These are phyloP conservation scores for Luidia sarsii DNA, from an alignment of 53 echinoderm and acorn worm genomes.

Conservation along the genomic window DNA sequence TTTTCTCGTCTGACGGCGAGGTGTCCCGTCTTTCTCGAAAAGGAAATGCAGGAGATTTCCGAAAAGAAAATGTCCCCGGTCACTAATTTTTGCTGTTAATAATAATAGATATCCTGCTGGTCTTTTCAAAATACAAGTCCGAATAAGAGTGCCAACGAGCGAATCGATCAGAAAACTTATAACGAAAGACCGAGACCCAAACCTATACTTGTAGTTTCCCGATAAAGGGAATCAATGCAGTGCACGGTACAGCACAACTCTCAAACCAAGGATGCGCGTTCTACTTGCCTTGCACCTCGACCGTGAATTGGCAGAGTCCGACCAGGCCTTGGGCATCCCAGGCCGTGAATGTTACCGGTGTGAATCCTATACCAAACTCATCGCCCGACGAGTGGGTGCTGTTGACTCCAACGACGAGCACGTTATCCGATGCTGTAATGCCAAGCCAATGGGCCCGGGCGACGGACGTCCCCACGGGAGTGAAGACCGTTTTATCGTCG, in stretches of 20 bases:
- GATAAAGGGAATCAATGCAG: too few species aligned
- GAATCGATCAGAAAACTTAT: too few species aligned
- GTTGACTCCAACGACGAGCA: background rate
- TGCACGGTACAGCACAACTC: background rate
- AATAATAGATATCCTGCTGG: too few species aligned
- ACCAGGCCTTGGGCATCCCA: background rate
- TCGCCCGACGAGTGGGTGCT: background rate
- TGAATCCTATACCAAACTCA: background rate
- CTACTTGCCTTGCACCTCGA: background rate
- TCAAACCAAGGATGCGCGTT: background rate
- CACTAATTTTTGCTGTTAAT: too few species aligned
- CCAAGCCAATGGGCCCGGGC: background rate
- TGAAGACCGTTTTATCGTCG: slow-evolving; percentile 6
- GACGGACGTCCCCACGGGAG: background rate
- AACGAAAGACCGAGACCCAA: too few species aligned
- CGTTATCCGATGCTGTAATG: slow-evolving; percentile 4
- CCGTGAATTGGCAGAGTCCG: background rate
- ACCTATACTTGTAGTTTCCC: too few species aligned
- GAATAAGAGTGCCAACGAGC: too few species aligned
- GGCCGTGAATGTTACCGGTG: background rate
- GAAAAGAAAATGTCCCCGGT: too few species aligned
- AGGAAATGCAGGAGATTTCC: too few species aligned
- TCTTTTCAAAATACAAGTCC: too few species aligned
- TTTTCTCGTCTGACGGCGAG: too few species aligned
- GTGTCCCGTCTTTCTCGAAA: too few species aligned